Percentiles rank a stretch among this genome's conserved stretches.
These are phyloP conservation scores for Scalopus aquaticus DNA, from an alignment of 2,113 vertebrate genomes.

Conservation along the genomic window DNA sequence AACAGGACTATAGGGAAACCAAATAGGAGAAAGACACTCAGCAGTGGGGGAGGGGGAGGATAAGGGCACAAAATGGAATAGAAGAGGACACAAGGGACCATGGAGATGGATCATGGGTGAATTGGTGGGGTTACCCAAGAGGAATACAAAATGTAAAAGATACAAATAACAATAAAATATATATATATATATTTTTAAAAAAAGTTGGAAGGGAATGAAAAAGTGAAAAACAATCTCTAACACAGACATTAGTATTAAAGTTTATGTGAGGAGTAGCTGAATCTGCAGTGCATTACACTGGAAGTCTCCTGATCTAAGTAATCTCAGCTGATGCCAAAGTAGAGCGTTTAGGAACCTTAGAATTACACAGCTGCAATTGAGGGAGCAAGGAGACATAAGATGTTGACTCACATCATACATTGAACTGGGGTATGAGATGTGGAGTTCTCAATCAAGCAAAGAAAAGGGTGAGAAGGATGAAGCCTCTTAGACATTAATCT, in stretches of 20 bases:
- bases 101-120: no score
- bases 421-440: not conserved
- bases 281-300: not conserved
- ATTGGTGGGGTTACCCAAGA: no score
- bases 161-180: no score
- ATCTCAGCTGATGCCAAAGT: not conserved
- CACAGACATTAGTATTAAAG: not conserved
- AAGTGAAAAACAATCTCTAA: not conserved
- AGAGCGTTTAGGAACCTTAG: not conserved
- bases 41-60: no score
- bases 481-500: constrained; percentile 13
- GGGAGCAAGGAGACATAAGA: not conserved
- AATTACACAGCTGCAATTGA: not conserved
- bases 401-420: not conserved
- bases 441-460: not conserved
- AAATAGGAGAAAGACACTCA: no score
- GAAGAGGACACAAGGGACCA: no score
- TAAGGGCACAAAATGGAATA: no score
- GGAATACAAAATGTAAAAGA: no score
- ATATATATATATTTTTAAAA: no score
- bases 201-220: not conserved
- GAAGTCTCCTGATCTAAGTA: not conserved
- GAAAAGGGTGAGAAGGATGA: constrained; percentile 5
- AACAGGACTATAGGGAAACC: no score
- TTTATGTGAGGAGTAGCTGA: not conserved